phyloP scores from a whole-genome alignment of 2,888 invertebrate species.

The Tenthredo livida region DNA sequence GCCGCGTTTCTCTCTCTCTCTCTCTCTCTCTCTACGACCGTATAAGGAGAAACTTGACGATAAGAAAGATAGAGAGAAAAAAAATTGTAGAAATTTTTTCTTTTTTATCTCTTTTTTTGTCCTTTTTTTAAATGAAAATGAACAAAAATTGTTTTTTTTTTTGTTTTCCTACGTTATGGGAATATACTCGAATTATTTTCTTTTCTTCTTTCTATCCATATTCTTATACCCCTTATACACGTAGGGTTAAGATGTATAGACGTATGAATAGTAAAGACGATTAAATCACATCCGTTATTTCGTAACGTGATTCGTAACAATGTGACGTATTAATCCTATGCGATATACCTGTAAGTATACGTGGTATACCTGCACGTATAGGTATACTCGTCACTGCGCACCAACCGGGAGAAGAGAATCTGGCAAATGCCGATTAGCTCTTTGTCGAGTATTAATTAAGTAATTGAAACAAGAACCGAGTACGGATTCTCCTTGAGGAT shows the following conservation, averaged over 20 bases:
- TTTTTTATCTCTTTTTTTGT: too few relatives aligned
- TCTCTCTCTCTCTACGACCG: too few relatives aligned
- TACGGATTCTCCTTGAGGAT: neutral
- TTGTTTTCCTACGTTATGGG: too few relatives aligned
- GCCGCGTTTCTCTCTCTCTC: neutral
- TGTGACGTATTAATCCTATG: neutral
- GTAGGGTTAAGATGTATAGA: too few relatives aligned
- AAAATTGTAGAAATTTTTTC: neutral
- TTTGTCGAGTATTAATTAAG: slow-evolving; percentile 19
- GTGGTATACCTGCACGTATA: too few relatives aligned
- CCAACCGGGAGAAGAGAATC: neutral
- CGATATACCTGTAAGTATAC: too few relatives aligned
- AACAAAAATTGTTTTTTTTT: neutral
- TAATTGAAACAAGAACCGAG: slow-evolving; percentile 4
- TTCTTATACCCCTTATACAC: too few relatives aligned
- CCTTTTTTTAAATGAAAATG: too few relatives aligned
- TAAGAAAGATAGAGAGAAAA: neutral
- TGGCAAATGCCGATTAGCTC: neutral
- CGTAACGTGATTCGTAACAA: neutral
- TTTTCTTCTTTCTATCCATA: too few relatives aligned
- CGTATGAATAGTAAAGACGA: neutral
- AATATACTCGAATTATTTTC: too few relatives aligned
- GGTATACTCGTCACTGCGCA: too few relatives aligned
- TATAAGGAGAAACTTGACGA: neutral
- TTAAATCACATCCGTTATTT: neutral